Conservation (phyloP, 1,140 invertebrate species). For the Nasonia longicornis region DNA sequence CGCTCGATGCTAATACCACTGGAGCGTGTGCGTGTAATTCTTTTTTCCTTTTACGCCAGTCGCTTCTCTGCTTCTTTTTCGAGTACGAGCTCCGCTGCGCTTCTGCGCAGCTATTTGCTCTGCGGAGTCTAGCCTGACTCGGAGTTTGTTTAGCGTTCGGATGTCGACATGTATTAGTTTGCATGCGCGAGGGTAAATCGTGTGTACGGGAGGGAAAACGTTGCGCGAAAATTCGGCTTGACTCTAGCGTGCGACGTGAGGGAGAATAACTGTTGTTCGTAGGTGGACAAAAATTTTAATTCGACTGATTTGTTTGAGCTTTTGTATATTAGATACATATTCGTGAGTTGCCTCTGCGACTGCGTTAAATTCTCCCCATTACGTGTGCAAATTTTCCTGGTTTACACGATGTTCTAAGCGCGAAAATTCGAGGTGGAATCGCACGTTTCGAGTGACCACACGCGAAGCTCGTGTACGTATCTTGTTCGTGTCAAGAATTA, state of each 20-base stretch:
- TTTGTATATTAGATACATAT: not conserved
- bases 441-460: not conserved
- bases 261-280: not conserved
- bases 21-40: not conserved
- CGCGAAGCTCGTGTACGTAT: not conserved
- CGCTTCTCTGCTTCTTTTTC: not conserved
- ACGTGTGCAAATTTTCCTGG: not conserved
- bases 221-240: not conserved
- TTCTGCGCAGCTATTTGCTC: not conserved
- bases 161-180: not conserved
- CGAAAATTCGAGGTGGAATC: not conserved
- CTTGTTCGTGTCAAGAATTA: not conserved
- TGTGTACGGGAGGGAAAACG: not conserved
- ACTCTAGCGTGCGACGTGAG: not conserved
- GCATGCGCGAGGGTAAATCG: not conserved
- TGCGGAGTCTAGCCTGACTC: not conserved
- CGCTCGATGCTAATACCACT: not conserved
- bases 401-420: not conserved
- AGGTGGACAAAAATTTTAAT: too few relatives aligned
- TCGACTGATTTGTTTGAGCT: too few relatives aligned
- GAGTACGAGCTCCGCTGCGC: not conserved
- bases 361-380: not conserved
- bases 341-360: not conserved
- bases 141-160: not conserved
- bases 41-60: not conserved